Conservation (phyloP, 2,797 vertebrate genomes). For the Gastrophryne carolinensis region DNA sequence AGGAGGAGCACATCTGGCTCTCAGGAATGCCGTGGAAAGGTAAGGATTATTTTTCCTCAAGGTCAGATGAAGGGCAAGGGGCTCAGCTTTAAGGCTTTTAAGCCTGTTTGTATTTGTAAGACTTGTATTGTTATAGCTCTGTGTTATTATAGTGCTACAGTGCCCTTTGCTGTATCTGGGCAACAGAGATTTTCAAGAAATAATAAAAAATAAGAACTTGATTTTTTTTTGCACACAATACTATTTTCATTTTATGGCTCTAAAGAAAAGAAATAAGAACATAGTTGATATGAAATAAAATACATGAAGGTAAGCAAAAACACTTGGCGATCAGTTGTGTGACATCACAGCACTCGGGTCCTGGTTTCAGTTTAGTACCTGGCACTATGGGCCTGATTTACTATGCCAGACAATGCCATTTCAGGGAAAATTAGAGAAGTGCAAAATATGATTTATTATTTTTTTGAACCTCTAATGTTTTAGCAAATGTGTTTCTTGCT, state of each 20-base stretch:
- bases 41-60: neutral
- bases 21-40: constrained; percentile 6
- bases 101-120: neutral
- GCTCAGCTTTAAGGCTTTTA: neutral
- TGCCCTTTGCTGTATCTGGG: neutral
- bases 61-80: constrained; percentile 27
- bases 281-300: too few species aligned
- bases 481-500: too few species aligned
- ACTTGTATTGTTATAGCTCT: neutral
- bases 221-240: neutral
- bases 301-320: too few species aligned
- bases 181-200: neutral
- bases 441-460: too few species aligned
- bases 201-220: neutral
- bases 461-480: too few species aligned
- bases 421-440: too few species aligned
- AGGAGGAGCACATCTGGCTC: constrained; percentile 17
- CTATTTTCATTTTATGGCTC: neutral
- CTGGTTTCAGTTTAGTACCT: too few species aligned
- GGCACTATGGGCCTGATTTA: too few species aligned
- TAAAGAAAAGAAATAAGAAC: neutral
- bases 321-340: too few species aligned
- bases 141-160: neutral
- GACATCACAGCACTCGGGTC: too few species aligned
- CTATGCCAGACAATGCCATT: too few species aligned